Evolutionary conservation across 2,113 vertebrate species (phyloP), one percentile per base, ranked within the genome.

Genomic region (Hypomesus transpacificus): DNA sequence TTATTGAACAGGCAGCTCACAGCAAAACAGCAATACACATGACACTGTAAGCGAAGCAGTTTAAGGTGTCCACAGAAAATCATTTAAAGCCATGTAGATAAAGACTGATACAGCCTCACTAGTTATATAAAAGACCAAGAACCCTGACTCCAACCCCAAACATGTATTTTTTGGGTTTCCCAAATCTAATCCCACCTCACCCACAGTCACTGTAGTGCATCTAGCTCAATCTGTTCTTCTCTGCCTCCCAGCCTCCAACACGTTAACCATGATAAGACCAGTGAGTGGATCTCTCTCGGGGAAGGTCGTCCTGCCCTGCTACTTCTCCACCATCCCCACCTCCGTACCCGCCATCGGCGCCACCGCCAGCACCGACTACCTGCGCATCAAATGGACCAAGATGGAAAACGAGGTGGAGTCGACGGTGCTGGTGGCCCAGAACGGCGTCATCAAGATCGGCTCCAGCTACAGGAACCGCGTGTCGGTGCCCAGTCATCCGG

Each of bases 371-470:
- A 89, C 81, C 1, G 95, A 99, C 75, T 90, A 93, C 85, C 88
- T 98, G 68, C 92, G 96, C 66, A 96, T 99, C 87, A 99, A 99
- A 85, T 99, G 97, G 97, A 96, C 93, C 75, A 99, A 94, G 88
- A 91, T 98, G 57, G 93, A 94, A 22, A 79, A 89, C 57, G 90
- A 92, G 61, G 87, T 85, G 64, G 95, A 97, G 88, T 94, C 92
- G 16, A 96, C 92, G 0, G 95, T 99, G 63, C 87, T 99, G 1
- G 96, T 98, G 78, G 93, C 95, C 50, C 96, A 98, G 60, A 93
- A 95, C 4, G 96, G 95, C 56, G 91, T 94, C 75, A 96, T 98
- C 86, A 99, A 97, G 87, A 92, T 98, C 26, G 94, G 94, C 9
- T 87, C 92, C 69, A 91, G 76, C 71, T 98, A 96, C 90, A 93